Percentiles rank a stretch among this genome's conserved stretches.
These are phyloP conservation scores for Clostera curtula DNA, from an alignment of 2,888 invertebrate genomes.

Conservation along the genomic window DNA sequence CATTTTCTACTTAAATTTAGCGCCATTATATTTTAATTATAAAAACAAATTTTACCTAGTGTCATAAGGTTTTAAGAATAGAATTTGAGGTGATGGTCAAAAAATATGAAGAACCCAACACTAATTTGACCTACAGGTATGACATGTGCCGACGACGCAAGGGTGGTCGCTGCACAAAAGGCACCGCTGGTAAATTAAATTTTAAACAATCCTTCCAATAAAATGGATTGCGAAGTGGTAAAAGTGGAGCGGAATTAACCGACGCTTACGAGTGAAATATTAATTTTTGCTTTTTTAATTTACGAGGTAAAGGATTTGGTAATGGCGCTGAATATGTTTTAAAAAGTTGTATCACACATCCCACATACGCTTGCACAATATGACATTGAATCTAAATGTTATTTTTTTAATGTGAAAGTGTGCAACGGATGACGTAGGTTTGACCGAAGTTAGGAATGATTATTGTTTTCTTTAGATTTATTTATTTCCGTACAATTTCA, in stretches of 20 bases:
- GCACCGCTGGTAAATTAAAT: constrained; percentile 94
- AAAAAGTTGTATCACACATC: constrained; percentile 21
- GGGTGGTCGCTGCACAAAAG: constrained; percentile 97
- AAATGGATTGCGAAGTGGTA: constrained; percentile 50
- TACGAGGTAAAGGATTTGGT: constrained; percentile 70
- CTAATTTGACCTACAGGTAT: constrained; percentile 84
- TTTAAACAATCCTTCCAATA: constrained; percentile 45
- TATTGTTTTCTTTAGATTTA: constrained; percentile 50
- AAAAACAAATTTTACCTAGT: too few species aligned
- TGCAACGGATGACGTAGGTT: too few species aligned
- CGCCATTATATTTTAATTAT: constrained; percentile 65
- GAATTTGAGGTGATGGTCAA: constrained; percentile 24
- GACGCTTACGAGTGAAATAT: constrained; percentile 60
- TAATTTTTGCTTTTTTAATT: constrained; percentile 63
- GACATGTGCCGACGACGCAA: constrained; percentile 98
- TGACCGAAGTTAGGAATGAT: constrained; percentile 11
- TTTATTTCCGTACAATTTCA: constrained; percentile 81
- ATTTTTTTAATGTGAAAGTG: constrained; percentile 26
- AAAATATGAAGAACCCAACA: constrained; percentile 43
- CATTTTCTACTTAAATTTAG: constrained; percentile 39
- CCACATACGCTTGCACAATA: constrained; percentile 27
- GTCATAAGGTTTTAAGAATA: constrained; percentile 11
- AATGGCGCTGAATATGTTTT: constrained; percentile 67
- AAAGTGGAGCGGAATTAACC: constrained; percentile 57
- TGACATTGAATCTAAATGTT: constrained; percentile 11